These are phyloP conservation scores for Microplitis deprimator DNA, from an alignment of 2,888 invertebrate species.

Conservation along the genomic window DNA sequence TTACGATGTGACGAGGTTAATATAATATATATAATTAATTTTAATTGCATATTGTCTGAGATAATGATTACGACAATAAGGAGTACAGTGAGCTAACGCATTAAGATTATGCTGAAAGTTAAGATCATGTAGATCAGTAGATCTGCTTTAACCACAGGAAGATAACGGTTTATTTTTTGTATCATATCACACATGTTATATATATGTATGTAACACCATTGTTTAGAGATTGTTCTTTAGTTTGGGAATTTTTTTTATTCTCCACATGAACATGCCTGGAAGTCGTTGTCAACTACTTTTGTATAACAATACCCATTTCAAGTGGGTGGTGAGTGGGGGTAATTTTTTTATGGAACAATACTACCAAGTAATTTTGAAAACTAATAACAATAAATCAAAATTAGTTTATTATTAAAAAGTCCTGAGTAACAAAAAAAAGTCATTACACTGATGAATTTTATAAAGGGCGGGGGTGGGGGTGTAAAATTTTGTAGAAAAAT, in stretches of 20 bases:
- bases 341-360: no score
- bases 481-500: no score
- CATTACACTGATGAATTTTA: no score
- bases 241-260: neutral
- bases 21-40: neutral
- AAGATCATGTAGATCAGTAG: slow-evolving; percentile 5
- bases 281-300: no score
- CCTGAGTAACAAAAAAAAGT: no score
- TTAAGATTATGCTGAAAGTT: neutral
- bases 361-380: no score
- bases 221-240: neutral
- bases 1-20: neutral
- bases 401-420: no score
- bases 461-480: no score
- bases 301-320: no score
- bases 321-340: no score
- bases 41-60: neutral
- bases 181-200: slow-evolving; percentile 48
- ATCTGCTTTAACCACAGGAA: slow-evolving; percentile 42
- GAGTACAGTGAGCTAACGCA: neutral
- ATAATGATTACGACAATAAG: neutral
- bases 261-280: no score
- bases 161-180: slow-evolving; percentile 47
- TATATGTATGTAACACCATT: slow-evolving; percentile 37
- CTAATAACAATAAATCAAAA: no score